Base-by-base conservation (phyloP, 2,888 invertebrate genomes). In the Strigamia crassipes region DNA sequence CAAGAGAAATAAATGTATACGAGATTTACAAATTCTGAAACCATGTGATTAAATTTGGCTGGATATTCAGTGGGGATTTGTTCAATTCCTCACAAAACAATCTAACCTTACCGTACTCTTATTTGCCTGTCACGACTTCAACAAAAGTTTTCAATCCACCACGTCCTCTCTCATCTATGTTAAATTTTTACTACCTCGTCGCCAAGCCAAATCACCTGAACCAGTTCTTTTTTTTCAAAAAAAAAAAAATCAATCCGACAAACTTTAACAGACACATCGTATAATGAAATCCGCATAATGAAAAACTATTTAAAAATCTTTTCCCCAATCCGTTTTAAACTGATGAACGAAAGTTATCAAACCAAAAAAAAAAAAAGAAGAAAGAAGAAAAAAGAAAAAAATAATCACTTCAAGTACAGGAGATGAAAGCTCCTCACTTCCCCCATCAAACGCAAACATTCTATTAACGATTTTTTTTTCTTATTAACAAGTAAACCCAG, bases 401-500 rank as follows among this genome's bases (percentile, higher is more conserved):
- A 61, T 61, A 61, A 61, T 61, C 61, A 23, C 61, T 46, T 61
- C 61, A 61, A 4, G 61, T 21, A 23, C 61, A 61, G 61, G 61
- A 61, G 61, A 61, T 61, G 61, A 61, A 61, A 23, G 61, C 61
- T 61, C 61, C 61, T 61, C 10, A 61, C 61, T 61, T 61, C 61
- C 61, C 6, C 61, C 61, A 61, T 61, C 61, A 61, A 61, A 61
- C 61, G 18, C 61, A 23, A 23, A 23, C 61, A 61, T 61, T 61
- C 61, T 61, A 61, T 61, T 61, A 61, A 23, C 61, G 61, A 61
- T 61, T 61, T 38, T 46, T 46, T 46, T 61, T 61, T 61, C 61
- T 61, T 61, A 61, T 61, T 61, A 61, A 23, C 61, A 21, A 18
- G 61, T 18, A 61, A 0, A 23, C 61, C 8, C n/a, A 12, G 61